A percentile compares a stretch with the other conserved stretches of the same genome.
Evolutionary conservation across 2,888 invertebrate genomes (phyloP).

Genomic region (Carterocephalus palaemon): DNA sequence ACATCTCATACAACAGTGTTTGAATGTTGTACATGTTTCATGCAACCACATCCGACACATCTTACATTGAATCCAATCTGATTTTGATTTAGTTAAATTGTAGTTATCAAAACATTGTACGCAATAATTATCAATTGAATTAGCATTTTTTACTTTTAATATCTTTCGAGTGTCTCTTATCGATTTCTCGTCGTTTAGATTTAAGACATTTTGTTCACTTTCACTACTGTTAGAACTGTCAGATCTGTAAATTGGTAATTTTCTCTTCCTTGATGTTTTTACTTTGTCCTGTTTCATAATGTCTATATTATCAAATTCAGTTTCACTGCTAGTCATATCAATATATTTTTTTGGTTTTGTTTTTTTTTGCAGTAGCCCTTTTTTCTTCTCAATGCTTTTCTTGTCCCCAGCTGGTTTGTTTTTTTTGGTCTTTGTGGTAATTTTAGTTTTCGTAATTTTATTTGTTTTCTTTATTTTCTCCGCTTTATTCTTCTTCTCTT

Average conservation of each 20-base stretch:
- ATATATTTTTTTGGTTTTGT: constrained; percentile 21
- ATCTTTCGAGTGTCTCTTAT: no score
- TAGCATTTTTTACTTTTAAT: no score
- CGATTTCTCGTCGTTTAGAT: no score
- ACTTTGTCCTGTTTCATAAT: constrained; percentile 24
- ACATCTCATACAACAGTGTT: no score
- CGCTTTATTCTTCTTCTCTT: constrained; percentile 20
- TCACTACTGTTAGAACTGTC: constrained; percentile 25
- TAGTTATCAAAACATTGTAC: no score
- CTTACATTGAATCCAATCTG: no score
- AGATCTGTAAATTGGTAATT: constrained; percentile 26
- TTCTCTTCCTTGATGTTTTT: constrained; percentile 25
- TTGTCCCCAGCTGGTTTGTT: constrained; percentile 26
- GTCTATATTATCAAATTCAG: constrained; percentile 23
- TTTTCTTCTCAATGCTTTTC: constrained; percentile 28
- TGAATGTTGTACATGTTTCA: no score
- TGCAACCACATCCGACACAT: no score
- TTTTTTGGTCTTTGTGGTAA: constrained; percentile 19
- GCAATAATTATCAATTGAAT: no score
- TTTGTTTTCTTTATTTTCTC: constrained; percentile 26
- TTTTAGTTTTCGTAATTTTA: constrained; percentile 21
- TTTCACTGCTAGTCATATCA: constrained; percentile 24
- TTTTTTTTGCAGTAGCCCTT: constrained; percentile 20
- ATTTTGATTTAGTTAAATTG: no score
- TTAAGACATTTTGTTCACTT: constrained; percentile 27